Evolutionary conservation across 2,888 invertebrate genomes (phyloP).

Genomic region (Alloscopus bannaensis): DNA sequence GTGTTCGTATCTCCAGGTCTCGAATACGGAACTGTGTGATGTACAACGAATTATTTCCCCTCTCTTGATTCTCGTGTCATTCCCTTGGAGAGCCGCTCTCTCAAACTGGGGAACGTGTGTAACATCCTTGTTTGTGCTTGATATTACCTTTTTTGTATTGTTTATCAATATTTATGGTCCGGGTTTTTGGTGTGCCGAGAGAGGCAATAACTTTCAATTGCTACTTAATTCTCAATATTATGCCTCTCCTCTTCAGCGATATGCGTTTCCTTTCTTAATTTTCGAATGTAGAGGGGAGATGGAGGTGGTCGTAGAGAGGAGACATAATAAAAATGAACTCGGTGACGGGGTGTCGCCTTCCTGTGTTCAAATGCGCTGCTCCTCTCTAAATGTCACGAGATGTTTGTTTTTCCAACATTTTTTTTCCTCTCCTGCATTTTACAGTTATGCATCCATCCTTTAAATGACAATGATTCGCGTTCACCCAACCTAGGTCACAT

Average conservation of each 20-base stretch:
- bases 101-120: neutral
- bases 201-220: slow-evolving; percentile 3
- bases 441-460: no score
- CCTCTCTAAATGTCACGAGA: no score
- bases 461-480: no score
- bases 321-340: neutral
- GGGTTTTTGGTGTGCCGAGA: neutral
- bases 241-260: neutral
- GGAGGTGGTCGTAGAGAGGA: neutral
- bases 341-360: neutral
- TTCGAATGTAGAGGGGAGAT: neutral
- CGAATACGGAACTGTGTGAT: neutral
- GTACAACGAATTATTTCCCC: neutral
- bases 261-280: neutral
- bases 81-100: neutral
- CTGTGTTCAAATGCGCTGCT: neutral
- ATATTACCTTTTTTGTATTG: neutral
- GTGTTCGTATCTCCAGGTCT: no score
- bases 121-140: neutral
- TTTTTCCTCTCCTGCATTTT: no score
- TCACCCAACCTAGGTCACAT: no score
- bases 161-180: neutral
- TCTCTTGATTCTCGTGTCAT: neutral
- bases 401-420: no score
- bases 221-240: neutral